A percentile compares a stretch with the other conserved stretches of the same genome.
These are phyloP conservation scores for Euura saliciscinereae DNA, from an alignment of 1,140 invertebrate genomes.

Conservation along the genomic window DNA sequence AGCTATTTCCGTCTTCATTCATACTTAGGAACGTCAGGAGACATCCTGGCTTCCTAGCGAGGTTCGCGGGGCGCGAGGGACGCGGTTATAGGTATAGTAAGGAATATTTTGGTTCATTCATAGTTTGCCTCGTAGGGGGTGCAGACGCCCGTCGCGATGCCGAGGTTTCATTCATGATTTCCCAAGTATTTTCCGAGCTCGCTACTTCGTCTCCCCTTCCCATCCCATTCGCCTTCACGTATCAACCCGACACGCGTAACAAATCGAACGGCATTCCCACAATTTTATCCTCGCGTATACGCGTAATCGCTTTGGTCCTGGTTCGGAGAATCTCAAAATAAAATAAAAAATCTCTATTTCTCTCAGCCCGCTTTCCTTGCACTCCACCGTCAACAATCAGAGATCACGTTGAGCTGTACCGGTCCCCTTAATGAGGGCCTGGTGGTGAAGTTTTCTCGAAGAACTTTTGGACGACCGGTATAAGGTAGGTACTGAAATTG, in stretches of 20 bases:
- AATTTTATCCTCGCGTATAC: background rate
- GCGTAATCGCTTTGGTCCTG: background rate
- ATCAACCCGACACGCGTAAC: background rate
- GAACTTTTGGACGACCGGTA: background rate
- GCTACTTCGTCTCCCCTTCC: background rate
- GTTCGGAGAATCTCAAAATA: background rate
- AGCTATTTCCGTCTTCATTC: slow-evolving; percentile 48
- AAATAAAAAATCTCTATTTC: too few relatives aligned
- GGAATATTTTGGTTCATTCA: slow-evolving; percentile 45
- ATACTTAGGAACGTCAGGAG: slow-evolving; percentile 30
- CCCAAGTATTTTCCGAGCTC: background rate
- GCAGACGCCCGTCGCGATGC: slow-evolving; percentile 28
- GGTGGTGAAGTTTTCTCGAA: slow-evolving; percentile 1
- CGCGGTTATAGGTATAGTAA: background rate
- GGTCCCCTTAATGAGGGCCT: background rate
- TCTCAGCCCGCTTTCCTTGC: too few relatives aligned
- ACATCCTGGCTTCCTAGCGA: slow-evolving; percentile 24
- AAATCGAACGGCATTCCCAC: background rate
- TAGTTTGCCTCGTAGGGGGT: slow-evolving; percentile 4
- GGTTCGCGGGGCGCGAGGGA: slow-evolving; percentile 11
- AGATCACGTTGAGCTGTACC: background rate
- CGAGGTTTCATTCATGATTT: slow-evolving; percentile 39
- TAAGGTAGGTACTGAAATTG: background rate
- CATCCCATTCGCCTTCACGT: background rate
- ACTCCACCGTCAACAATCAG: background rate